A percentile compares a stretch with the other conserved stretches of the same genome.
Conservation (phyloP, 2,113 vertebrate species). For the Pachyramphus minor region DNA sequence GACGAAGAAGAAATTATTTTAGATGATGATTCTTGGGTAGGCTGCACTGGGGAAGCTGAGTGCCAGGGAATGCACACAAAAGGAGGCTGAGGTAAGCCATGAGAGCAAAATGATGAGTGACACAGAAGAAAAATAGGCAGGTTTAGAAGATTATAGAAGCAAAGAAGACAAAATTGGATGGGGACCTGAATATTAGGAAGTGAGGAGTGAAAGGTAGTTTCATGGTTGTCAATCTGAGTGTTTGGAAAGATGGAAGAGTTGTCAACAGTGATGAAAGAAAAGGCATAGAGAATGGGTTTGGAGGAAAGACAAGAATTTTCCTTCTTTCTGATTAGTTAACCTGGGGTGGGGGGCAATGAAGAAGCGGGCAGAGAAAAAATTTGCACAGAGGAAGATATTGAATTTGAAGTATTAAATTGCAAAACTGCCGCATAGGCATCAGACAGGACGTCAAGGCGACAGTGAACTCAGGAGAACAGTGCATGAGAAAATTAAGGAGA, state of each 20-base stretch:
- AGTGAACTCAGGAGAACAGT: neutral
- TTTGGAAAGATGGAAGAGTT: neutral
- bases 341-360: fast-evolving
- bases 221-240: neutral
- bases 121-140: neutral
- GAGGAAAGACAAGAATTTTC: constrained; percentile 20
- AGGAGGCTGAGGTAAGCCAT: neutral
- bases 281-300: neutral
- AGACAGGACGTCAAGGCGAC: fast-evolving
- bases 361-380: neutral
- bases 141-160: neutral
- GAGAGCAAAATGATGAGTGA: constrained; percentile 27
- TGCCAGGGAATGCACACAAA: neutral
- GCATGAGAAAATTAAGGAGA: neutral
- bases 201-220: constrained; percentile 48
- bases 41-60: neutral
- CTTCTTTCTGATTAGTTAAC: neutral
- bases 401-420: neutral
- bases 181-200: neutral
- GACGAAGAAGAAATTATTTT: neutral
- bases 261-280: neutral
- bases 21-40: neutral
- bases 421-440: neutral
- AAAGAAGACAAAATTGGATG: neutral
- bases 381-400: neutral